Percentiles rank a stretch among this genome's conserved stretches.
Conservation (phyloP, 2,888 invertebrate species). For the Leptothorax acervorum region DNA sequence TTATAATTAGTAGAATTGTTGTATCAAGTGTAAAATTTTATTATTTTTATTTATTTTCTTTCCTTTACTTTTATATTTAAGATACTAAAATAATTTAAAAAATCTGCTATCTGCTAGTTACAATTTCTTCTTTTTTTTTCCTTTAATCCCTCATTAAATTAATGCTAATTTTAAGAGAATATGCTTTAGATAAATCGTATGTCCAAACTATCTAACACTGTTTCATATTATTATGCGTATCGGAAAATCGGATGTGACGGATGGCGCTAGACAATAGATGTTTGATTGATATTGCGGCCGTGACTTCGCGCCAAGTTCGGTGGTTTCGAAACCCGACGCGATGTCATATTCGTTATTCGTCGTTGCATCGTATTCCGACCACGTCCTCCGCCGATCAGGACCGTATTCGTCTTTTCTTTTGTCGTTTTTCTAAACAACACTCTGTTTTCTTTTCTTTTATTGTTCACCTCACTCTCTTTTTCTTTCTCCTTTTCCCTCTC, state of each 20-base stretch:
- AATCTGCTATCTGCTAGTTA: background rate
- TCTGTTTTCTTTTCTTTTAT: background rate
- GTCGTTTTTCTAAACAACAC: background rate
- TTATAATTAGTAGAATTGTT: background rate
- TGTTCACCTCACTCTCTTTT: background rate
- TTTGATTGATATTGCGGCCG: slow-evolving; percentile 54
- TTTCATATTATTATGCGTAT: slow-evolving; percentile 21
- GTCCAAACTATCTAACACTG: slow-evolving; percentile 14
- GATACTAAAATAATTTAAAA: background rate
- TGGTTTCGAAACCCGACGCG: slow-evolving; percentile 21
- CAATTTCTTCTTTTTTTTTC: background rate
- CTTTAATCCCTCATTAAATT: background rate
- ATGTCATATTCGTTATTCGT: slow-evolving; percentile 47
- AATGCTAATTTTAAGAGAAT: background rate
- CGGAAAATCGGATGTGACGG: slow-evolving; percentile 41
- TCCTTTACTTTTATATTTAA: background rate
- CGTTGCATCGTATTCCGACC: slow-evolving; percentile 36
- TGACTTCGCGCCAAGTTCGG: slow-evolving; percentile 45
- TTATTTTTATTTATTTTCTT: background rate
- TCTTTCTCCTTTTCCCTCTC: background rate
- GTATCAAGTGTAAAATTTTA: background rate
- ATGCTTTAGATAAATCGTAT: background rate
- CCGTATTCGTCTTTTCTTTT: background rate
- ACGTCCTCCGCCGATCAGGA: slow-evolving; percentile 19
- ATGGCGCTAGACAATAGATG: slow-evolving; percentile 30